Evolutionary conservation across 1,140 invertebrate genomes (phyloP), one percentile per base, ranked within the genome.

Genomic region (Temnothorax nylanderi): DNA sequence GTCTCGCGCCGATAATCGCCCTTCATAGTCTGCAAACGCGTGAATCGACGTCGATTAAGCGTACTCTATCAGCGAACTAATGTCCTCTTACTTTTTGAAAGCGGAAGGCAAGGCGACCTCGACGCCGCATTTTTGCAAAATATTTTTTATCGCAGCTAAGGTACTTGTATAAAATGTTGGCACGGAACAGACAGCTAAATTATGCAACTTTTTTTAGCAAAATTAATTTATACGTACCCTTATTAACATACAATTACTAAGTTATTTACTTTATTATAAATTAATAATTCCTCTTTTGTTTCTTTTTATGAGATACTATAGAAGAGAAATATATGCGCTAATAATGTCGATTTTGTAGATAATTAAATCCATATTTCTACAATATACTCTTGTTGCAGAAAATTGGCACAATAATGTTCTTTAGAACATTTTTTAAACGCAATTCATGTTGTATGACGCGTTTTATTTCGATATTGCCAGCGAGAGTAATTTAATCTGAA

Each of bases 1-100:
- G 56, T 54, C 81, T 87, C 58, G 34, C 44, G 21, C 26, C 71
- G 80, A 89, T 88, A 80, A 72, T 76, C 56, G 16, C 56, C 60
- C 76, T 84, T 88, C 85, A 81, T 87, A 76, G 85, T 26, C 80
- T 32, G 76, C 89, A 81, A 89, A 88, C 71, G 67, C 77, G 81
- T 41, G 62, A 89, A 89, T 92, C 75, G 86, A 89, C 76, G 74
- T 78, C 85, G 87, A 86, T 87, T 74, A 78, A 88, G 67, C 58
- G 18, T 21, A 37, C 41, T 72, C 80, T 11, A 72, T 58, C 67
- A 60, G 34, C 49, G n/a, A 60, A 60, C 21, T 60, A 58, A 72
- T 72, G 18, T 72, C 69, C 54, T 21, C 7, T 74, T 60, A 74
- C n/a, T 82, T 82, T 82, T 82, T 37, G 7, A 82, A 58, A 72